phyloP scores from a whole-genome alignment of 2,113 vertebrate species.

The Lonchura striata region DNA sequence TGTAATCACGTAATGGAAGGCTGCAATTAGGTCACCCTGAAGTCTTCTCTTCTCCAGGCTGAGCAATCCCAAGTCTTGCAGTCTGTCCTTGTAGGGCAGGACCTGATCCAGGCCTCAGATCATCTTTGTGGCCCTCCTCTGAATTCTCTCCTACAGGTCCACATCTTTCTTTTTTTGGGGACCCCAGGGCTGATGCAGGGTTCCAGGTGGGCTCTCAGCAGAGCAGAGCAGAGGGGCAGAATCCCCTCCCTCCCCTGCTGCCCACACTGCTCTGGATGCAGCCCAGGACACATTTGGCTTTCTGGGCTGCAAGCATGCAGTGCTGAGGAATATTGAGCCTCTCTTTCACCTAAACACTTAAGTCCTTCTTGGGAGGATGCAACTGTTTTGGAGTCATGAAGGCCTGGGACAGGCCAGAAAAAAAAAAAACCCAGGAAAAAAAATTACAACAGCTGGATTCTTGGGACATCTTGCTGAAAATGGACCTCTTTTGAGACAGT shows the following conservation, averaged over 20 bases:
- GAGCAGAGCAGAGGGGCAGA: neutral
- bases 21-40: fast-evolving
- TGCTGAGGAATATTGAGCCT: neutral
- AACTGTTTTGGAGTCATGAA: neutral
- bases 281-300: neutral
- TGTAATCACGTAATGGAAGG: neutral
- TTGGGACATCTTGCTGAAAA: neutral
- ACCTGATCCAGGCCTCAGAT: neutral
- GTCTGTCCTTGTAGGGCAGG: neutral
- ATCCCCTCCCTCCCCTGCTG: neutral
- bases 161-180: neutral
- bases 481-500: neutral
- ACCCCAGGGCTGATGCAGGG: neutral
- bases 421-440: neutral
- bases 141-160: neutral
- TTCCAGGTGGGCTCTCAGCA: neutral
- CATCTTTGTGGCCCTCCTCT: neutral
- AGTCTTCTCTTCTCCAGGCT: neutral
- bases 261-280: neutral
- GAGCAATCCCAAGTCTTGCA: neutral
- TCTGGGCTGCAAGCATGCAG: neutral
- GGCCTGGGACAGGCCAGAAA: neutral
- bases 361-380: neutral
- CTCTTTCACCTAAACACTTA: neutral
- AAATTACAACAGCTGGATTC: fast-evolving